Evolutionary conservation across 1,140 invertebrate species (phyloP).

Genomic region (Zaprionus nigranus): DNA sequence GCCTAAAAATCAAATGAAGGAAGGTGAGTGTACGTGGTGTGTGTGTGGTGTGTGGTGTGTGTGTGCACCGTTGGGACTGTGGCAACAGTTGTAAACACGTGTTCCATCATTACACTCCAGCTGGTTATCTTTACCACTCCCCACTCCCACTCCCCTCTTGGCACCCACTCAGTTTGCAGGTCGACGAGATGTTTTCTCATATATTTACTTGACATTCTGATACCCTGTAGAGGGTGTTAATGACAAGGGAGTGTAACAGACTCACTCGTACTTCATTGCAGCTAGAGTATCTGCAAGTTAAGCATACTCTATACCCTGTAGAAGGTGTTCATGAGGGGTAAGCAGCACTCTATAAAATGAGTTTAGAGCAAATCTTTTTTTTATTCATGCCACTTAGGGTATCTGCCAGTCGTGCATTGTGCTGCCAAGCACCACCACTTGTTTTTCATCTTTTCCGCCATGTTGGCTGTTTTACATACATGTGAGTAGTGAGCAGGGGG

Average conservation of each 20-base stretch:
- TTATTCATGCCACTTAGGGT: not conserved
- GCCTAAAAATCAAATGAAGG: conserved; percentile 56
- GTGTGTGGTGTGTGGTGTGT: conserved; percentile 3
- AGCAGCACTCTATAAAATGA: not conserved
- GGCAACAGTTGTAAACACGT: conserved; percentile 52
- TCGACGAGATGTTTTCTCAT: conserved; percentile 14
- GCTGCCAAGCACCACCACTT: not conserved
- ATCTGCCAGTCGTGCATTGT: not conserved
- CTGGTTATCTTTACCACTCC: conserved; percentile 16
- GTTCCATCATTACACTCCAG: conserved; percentile 37
- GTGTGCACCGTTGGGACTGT: conserved; percentile 15
- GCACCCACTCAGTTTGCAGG: not conserved
- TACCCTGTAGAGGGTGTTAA: not conserved
- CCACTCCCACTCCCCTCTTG: not conserved
- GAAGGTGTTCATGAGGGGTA: not conserved
- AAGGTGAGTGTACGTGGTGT: conserved; percentile 19
- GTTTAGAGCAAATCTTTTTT: not conserved
- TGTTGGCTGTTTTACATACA: conserved; percentile 31
- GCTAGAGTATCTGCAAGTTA: no score
- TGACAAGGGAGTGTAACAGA: not conserved
- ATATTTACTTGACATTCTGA: conserved; percentile 13
- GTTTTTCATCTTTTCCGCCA: conserved; percentile 21
- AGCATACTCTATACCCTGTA: no score
- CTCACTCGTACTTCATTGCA: no score
- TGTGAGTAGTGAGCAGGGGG: not conserved